Evolutionary conservation across 1,140 invertebrate species (phyloP).

Genomic region (Aphaenogaster rudis): DNA sequence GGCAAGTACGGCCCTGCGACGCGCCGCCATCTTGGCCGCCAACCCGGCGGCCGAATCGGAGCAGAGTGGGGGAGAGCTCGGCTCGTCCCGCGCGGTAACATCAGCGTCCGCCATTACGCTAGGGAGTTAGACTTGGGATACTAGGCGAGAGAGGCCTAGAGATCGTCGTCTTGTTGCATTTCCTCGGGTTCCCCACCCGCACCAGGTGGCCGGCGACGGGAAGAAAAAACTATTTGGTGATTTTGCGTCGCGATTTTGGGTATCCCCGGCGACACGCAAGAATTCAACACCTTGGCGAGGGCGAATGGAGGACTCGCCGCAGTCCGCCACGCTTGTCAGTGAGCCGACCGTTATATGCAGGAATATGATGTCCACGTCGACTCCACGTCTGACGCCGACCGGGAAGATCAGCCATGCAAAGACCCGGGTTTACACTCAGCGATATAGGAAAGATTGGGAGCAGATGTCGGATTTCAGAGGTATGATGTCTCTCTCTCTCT

Average conservation of each 20-base stretch:
- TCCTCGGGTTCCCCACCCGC: constrained; percentile 50
- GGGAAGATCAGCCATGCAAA: constrained; percentile 86
- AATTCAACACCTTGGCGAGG: background rate
- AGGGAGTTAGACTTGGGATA: constrained; percentile 79
- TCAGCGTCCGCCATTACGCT: constrained; percentile 73
- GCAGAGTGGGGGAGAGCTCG: background rate
- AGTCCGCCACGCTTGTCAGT: constrained; percentile 49
- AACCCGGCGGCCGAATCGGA: background rate
- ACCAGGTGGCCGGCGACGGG: constrained; percentile 63
- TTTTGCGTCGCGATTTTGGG: constrained; percentile 81
- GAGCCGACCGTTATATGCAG: constrained; percentile 59
- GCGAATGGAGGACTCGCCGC: constrained; percentile 70
- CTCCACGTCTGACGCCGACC: constrained; percentile 82
- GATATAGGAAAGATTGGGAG: constrained; percentile 89
- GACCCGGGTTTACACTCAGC: constrained; percentile 87
- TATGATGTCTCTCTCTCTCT: constrained; percentile 68
- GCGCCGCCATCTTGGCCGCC: constrained; percentile 26
- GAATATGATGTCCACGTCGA: constrained; percentile 56
- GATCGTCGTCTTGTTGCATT: background rate
- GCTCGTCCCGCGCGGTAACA: background rate
- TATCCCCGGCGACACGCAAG: constrained; percentile 67
- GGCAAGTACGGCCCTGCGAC: constrained; percentile 39
- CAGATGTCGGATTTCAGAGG: constrained; percentile 88
- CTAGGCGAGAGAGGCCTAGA: constrained; percentile 70
- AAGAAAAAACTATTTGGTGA: constrained; percentile 85